Evolutionary conservation across 2,888 invertebrate genomes (phyloP), one percentile per base, ranked within the genome.

Genomic region (Aphidoletes aphidimyza): DNA sequence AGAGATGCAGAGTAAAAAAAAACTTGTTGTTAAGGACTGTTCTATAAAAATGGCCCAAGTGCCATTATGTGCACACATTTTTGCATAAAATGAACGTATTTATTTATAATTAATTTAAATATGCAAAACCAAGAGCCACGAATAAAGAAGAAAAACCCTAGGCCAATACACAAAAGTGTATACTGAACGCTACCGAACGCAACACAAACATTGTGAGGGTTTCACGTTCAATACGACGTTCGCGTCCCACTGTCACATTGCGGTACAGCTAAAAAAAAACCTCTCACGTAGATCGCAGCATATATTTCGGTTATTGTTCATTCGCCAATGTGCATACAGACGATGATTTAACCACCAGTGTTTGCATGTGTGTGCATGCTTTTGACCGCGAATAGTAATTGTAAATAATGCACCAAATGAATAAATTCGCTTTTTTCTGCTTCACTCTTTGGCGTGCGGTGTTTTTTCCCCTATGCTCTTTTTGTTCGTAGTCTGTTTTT

Each of bases 51-150:
- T 69, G 69, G 69, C 69, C 69, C 30, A n/a, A 69, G 69, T 69
- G 69, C 69, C 30, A 69, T 69, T 81, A 81, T 81, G n/a, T 37
- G 81, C 81, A 37, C 81, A 81, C 81, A 81, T 81, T 81, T 81
- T 81, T 37, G 81, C 81, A 81, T 81, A 81, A 81, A 81, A 81
- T 37, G 81, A 81, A 22, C 81, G 37, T 81, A 81, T 81, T 81
- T 81, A 81, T 81, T 81, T 81, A 81, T 81, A 81, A 81, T 81
- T 81, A 81, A 81, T 81, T 81, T 81, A 81, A 81, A 81, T 81
- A 81, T 81, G 81, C 81, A 81, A 81, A 81, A 81, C 81, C 37
- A 81, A 81, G 81, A 19, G 81, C 81, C 81, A 9, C 81, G n/a
- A 81, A 81, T 37, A n/a, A 39, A 81, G 34, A 17, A 81, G 6